Percentiles rank a stretch among this genome's conserved stretches.
Evolutionary conservation across 2,113 vertebrate genomes (phyloP).

Genomic region (Azemiops feae): DNA sequence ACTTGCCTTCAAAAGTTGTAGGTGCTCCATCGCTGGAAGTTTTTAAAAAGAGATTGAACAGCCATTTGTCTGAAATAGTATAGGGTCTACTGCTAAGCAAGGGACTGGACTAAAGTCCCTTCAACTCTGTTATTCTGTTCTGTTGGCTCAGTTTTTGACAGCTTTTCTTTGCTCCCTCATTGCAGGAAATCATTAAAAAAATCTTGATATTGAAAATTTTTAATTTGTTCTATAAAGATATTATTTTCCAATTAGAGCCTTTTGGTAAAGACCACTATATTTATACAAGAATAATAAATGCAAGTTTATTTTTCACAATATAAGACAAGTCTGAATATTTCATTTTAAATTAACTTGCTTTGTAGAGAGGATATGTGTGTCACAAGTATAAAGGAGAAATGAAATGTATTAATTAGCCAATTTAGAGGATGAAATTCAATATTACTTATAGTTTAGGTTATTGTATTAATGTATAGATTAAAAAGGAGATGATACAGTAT

Average conservation of each 20-base stretch:
- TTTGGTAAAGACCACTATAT: not conserved
- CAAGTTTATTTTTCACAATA: not conserved
- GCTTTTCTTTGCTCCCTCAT: no score
- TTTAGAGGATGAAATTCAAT: not conserved
- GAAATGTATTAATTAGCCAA: not conserved
- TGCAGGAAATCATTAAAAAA: no score
- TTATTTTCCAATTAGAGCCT: not conserved
- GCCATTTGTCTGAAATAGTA: no score
- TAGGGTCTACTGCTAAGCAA: no score
- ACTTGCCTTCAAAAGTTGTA: no score
- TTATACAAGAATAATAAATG: not conserved
- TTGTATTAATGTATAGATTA: not conserved
- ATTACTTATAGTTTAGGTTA: not conserved
- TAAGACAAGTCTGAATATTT: not conserved
- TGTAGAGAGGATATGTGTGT: not conserved
- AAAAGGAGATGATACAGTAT: not conserved
- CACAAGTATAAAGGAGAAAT: not conserved
- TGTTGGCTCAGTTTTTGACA: no score
- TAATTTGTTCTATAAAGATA: not conserved
- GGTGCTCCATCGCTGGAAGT: no score
- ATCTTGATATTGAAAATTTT: no score
- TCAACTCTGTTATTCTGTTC: no score
- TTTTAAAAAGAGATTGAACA: no score
- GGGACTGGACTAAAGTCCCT: no score
- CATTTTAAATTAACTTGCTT: not conserved